Conservation (phyloP, 2,888 invertebrate genomes). For the Dasysyrphus tricinctus region DNA sequence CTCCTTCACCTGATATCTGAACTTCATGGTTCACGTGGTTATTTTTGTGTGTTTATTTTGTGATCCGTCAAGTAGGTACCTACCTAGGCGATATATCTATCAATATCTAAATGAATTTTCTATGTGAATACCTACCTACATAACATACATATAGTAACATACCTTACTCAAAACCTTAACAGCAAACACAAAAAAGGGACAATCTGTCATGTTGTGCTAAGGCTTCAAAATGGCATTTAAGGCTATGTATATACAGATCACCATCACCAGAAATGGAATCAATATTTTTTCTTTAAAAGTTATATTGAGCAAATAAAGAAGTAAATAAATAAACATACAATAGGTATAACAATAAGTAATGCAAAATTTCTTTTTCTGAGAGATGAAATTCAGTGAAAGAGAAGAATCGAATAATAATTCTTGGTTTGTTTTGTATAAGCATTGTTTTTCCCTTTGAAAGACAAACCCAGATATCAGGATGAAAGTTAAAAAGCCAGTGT, state of each 20-base stretch:
- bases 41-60: neutral
- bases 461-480: neutral
- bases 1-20: neutral
- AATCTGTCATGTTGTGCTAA: neutral
- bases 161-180: neutral
- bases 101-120: neutral
- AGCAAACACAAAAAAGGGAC: neutral
- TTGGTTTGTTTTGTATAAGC: too few species aligned
- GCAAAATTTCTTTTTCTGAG: neutral
- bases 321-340: neutral
- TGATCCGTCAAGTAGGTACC: neutral
- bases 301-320: neutral
- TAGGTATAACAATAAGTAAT: neutral
- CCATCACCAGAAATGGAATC: neutral
- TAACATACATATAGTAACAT: too few species aligned
- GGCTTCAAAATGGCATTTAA: neutral
- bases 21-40: conserved; percentile 1
- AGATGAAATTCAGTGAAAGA: neutral
- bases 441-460: neutral
- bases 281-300: neutral
- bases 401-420: neutral
- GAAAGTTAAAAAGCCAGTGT: neutral
- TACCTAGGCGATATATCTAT: neutral
- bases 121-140: too few species aligned
- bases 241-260: too few species aligned